Evolutionary conservation across 2,888 invertebrate species (phyloP), one percentile per base, ranked within the genome.

Genomic region (Hanleya hanleyi): DNA sequence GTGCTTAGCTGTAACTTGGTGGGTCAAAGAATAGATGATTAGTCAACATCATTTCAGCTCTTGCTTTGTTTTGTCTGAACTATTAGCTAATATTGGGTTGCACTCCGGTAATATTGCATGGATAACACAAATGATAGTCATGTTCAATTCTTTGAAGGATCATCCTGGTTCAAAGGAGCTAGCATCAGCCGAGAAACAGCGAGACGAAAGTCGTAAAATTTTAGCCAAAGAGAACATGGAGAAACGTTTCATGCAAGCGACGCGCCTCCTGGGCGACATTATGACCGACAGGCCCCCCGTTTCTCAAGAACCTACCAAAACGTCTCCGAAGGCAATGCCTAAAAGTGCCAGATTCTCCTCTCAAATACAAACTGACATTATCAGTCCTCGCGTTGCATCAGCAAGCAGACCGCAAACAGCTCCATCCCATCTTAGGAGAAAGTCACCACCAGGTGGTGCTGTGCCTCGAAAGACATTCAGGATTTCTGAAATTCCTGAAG

Each of bases 231-330:
- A 78, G 36, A 76, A 81, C 71, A 83, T 84, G 80, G 76, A 77
- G 22, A 80, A 78, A 62, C 79, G 88, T 33, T 67, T 85, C 26
- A 70, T 77, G 37, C 84, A 86, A 29, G 88, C 88, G 5, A 82
- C 82, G 68, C 73, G 81, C 50, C 81, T 88, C 32, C 79, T 87
- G 72, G 84, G 84, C 38, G 85, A 84, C 50, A 82, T 85, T 15
- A 71, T 87, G 9, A 80, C 81, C 22, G 87, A 87, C 51, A 81
- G 83, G 50, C 81, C 80, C 35, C 74, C 81, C 26, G 70, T 84
- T 4, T 83, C 82, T 15, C 78, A 79, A 67, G 81, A 81, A 66
- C 70, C 73, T 38, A 12, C 36, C 4, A 29, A 51, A 32, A 67
- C 9, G 15, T 33, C 50, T 4, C 51, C 35, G 9, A 12, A 15